Conservation (phyloP, 2,113 vertebrate species). For the Perognathus longimembris region DNA sequence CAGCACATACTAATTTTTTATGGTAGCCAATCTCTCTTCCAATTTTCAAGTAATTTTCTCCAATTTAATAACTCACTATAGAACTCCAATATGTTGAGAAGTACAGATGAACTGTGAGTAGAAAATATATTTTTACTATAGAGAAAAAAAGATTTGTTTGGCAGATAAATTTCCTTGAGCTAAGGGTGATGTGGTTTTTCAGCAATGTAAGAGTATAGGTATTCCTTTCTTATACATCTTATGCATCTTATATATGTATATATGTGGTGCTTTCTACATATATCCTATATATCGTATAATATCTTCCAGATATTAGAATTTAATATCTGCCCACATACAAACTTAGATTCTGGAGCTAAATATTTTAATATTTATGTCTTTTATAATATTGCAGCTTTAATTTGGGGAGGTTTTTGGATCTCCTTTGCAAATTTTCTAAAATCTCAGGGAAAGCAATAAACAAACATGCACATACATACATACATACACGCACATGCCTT, state of each 20-base stretch:
- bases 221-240: not conserved
- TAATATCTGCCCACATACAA: not conserved
- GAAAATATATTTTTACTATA: not conserved
- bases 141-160: not conserved
- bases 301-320: constrained; percentile 6
- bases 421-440: not conserved
- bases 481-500: too few species aligned
- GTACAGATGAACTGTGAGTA: not conserved
- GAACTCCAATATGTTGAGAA: not conserved
- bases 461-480: too few species aligned
- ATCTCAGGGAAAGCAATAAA: not conserved
- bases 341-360: not conserved
- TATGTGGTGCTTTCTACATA: too few species aligned
- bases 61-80: not conserved
- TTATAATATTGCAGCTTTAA: not conserved
- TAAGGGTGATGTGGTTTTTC: not conserved
- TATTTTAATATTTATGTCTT: not conserved
- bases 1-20: constrained; percentile 35
- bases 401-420: not conserved
- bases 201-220: too few species aligned
- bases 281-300: too few species aligned
- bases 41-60: constrained; percentile 36
- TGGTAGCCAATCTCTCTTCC: not conserved
- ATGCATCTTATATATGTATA: too few species aligned
- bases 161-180: constrained; percentile 30